phyloP scores from a whole-genome alignment of 1,140 invertebrate species.

The Drosophila biarmipes region DNA sequence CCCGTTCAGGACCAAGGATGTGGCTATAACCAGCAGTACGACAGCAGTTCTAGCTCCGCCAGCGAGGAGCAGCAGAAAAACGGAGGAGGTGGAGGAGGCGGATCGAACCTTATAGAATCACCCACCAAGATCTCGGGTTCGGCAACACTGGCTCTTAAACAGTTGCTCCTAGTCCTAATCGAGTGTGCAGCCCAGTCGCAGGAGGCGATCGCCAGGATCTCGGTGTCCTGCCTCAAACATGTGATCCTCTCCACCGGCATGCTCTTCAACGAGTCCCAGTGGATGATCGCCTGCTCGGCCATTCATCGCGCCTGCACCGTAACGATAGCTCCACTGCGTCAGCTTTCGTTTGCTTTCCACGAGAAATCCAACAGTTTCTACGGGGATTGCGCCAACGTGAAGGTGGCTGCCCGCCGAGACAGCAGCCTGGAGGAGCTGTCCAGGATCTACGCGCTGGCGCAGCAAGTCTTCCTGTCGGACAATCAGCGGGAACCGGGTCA shows the following conservation, averaged over 20 bases:
- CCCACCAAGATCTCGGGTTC: conserved; percentile 85
- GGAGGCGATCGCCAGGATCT: conserved; percentile 94
- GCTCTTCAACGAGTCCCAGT: conserved; percentile 91
- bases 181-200: conserved; percentile 95
- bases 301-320: conserved; percentile 93
- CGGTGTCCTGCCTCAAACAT: conserved; percentile 96
- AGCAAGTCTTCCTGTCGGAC: conserved; percentile 90
- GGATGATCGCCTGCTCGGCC: conserved; percentile 92
- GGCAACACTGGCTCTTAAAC: conserved; percentile 92
- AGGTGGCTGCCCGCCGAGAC: conserved; percentile 95
- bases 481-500: conserved; percentile 78
- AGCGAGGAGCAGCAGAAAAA: conserved; percentile 54
- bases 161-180: conserved; percentile 93
- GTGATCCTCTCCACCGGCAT: conserved; percentile 93
- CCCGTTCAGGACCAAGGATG: conserved; percentile 8
- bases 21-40: conserved; percentile 18
- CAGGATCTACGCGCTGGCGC: conserved; percentile 92
- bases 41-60: conserved; percentile 66
- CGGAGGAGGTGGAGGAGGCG: background rate
- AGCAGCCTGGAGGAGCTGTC: conserved; percentile 92
- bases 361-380: conserved; percentile 96
- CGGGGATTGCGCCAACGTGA: conserved; percentile 95
- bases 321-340: conserved; percentile 92
- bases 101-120: conserved; percentile 62
- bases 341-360: conserved; percentile 94